Evolutionary conservation across 2,797 vertebrate genomes (phyloP), one percentile per base, ranked within the genome.

Genomic region (Cyclopterus lumpus): DNA sequence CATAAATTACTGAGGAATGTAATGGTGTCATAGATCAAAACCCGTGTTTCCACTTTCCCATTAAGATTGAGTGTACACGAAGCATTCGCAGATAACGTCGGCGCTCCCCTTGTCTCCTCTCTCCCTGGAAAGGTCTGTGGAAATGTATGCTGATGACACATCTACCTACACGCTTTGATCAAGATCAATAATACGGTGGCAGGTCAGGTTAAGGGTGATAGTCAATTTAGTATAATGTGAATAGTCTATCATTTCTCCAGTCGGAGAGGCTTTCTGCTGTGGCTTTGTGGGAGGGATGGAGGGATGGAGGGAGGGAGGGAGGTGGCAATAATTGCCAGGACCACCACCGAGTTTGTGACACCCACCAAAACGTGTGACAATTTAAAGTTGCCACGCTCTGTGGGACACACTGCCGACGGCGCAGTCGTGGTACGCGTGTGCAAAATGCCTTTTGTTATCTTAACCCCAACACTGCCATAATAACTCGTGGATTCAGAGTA

Each of bases 141-240:
- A 60, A n/a, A 26, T 38, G 68, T 73, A 73, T 59, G 73, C 59
- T 69, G 60, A 77, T 79, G 30, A 28, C 63, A 36, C 7, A 28
- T 53, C 63, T 63, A 42, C 51, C 58, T 24, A 63, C 14, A 46
- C 57, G 69, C 71, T 74, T 77, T 77, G 66, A 67, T 71, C 71
- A 51, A 57, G 49, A 70, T 61, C 49, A 49, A 73, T 72, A 32
- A 65, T n/a, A n/a, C n/a, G 24, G 59, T 40, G 53, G 64, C 65
- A 73, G 59, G 30, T 20, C n/a, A 32, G 60, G 46, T 70, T 66
- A 73, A 55, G 26, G 46, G 60, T 32, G 24, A 69, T 24, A 2
- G 58, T 32, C 57, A n/a, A n/a, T 63, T 59, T 40, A 68, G 53
- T 46, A 16, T 53, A 64, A 76, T 72, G 53, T 6, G 44, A 69